Base-by-base conservation (phyloP, 2,888 invertebrate genomes). In the Aleiodes testaceus region DNA sequence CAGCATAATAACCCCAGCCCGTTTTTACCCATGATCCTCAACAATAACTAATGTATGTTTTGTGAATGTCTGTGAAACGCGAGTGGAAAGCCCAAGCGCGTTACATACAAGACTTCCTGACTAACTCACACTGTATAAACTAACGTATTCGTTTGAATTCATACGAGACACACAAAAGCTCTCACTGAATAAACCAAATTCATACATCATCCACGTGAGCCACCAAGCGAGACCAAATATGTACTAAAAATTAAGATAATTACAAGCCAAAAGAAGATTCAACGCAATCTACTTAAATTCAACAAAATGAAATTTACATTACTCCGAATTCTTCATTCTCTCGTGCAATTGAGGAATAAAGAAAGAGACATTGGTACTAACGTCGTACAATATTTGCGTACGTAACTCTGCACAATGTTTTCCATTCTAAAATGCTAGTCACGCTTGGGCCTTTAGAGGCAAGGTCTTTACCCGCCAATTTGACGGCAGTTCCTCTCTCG, bases 401-500 rank as follows among this genome's bases (percentile, higher is more conserved):
- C 49, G 66, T 69, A 67, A 55, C 47, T 47, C 42, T 47, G 66
- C n/a, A 14, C 36, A 14, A 20, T 59, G 30, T 59, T 36, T 36
- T 59, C 42, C 67, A 71, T 72, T 74, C 77, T 77, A 79, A 82
- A 81, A 82, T 82, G 81, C 80, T 74, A 80, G 79, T 80, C 82
- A 82, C 82, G 82, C 79, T 79, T 80, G 77, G 75, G 79, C 80
- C 79, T 81, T 81, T 79, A 63, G 78, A 75, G 77, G 75, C 75
- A 66, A 74, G 72, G 80, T 80, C 79, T 82, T 82, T 80, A 78
- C 75, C 72, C 78, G 74, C 77, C 78, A 77, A 79, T 80, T 80
- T 77, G 82, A 81, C 79, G 79, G 81, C 78, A 80, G 79, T 80
- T 80, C 76, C 79, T 80, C 80, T 80, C 77, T 12, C 30, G 2